phyloP scores from a whole-genome alignment of 2,797 vertebrate genomes.

The Coilia nasus region DNA sequence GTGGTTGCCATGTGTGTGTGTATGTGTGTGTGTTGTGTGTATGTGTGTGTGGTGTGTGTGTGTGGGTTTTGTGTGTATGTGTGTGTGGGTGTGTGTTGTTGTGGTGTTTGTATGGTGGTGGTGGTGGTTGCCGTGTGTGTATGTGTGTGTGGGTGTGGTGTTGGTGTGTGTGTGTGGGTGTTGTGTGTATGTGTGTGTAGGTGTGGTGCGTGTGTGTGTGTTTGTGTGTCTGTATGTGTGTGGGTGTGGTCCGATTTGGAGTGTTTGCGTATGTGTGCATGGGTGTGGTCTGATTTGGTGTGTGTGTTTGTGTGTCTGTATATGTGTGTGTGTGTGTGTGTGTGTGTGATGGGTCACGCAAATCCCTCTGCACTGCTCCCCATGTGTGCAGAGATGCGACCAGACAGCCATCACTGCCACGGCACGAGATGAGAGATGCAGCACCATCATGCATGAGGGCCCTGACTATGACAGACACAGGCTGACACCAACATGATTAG shows the following conservation, averaged over 20 bases:
- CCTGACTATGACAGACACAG: constrained; percentile 7
- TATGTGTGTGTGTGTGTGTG: no score
- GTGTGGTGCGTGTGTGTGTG: neutral
- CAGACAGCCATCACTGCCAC: constrained; percentile 2
- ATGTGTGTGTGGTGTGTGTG: no score
- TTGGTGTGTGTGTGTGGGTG: no score
- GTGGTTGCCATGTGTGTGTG: no score
- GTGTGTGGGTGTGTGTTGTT: neutral
- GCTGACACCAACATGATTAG: constrained; percentile 3
- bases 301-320: neutral
- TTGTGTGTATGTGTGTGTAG: no score
- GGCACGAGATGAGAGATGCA: neutral
- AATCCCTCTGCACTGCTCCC: neutral
- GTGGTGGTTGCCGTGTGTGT: no score
- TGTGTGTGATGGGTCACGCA: neutral
- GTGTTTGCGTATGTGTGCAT: neutral
- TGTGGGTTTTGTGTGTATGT: neutral
- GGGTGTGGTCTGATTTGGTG: neutral
- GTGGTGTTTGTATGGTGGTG: no score
- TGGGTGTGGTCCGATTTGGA: no score
- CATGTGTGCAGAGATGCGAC: neutral
- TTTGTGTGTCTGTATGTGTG: neutral
- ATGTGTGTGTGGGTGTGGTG: no score
- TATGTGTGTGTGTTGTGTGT: no score
- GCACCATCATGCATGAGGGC: neutral